Evolutionary conservation across 2,888 invertebrate species (phyloP), one percentile per base, ranked within the genome.

Genomic region (Dinocampus coccinellae): DNA sequence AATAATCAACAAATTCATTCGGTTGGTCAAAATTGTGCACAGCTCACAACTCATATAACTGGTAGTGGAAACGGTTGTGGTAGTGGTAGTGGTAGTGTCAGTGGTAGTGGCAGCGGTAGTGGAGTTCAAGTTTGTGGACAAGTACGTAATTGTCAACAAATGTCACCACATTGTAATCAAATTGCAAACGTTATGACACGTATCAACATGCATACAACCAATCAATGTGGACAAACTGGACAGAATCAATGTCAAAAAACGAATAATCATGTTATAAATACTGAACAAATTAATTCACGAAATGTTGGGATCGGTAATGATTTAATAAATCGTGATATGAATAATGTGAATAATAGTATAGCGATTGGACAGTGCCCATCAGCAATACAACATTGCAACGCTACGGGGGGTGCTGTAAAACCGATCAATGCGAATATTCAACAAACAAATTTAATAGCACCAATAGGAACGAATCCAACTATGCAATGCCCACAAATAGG

Each of bases 301-400:
- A 60, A 57, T 1, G 47, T 66, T 29, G 29, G 58, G n/a, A 16
- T 62, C 13, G 68, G 42, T 22, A 73, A 63, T 57, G 76, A 76
- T 3, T 42, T 47, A 11, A 67, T 53, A 11, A 26, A 70, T 47
- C 72, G 73, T 13, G 73, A 70, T 1, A 67, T 73, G 61, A 73
- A 73, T 11, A 64, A 39, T 68, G 7, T 58, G 16, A n/a, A 70
- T 65, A 24, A 34, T 16, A 70, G 75, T 34, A 58, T 89, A 87
- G n/a, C 88, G 88, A 13, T 88, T 86, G 78, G 89, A 88, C 79
- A 89, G 87, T 81, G 90, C 88, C 69, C 89, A 87, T 83, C 77
- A 11, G 75, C 80, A 75, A 76, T 78, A 22, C 76, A 82, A 0
- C 82, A 81, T 53, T 83, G 82, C 34, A 73, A 79, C 10, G 81